A percentile compares a stretch with the other conserved stretches of the same genome.
Conservation (phyloP, 2,888 invertebrate species). For the Leptopterna dolabrata region DNA sequence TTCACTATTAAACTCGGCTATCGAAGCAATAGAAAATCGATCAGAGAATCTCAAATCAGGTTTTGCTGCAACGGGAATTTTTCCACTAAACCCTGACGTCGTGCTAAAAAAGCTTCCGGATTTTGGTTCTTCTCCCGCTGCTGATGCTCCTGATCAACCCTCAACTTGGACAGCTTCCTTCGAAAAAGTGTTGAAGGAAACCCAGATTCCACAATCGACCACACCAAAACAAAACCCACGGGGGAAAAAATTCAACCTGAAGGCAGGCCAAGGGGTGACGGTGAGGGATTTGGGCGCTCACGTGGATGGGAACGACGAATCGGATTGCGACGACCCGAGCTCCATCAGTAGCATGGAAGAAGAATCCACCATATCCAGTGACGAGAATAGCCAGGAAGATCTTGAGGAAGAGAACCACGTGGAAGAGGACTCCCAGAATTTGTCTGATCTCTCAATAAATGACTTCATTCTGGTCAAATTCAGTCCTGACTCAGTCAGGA, state of each 20-base stretch:
- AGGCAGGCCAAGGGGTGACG: neutral
- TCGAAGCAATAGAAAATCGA: too few species aligned
- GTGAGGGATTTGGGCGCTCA: neutral
- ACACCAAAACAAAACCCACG: neutral
- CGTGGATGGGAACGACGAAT: too few species aligned
- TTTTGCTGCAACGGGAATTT: neutral
- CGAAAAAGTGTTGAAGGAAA: neutral
- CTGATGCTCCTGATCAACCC: neutral
- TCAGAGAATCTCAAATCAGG: neutral
- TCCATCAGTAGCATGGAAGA: too few species aligned
- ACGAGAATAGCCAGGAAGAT: too few species aligned
- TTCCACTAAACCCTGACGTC: neutral
- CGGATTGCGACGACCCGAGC: too few species aligned
- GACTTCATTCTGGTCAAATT: too few species aligned
- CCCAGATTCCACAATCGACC: neutral
- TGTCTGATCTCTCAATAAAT: too few species aligned
- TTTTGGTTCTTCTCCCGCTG: neutral
- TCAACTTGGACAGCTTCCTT: neutral
- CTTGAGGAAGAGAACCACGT: too few species aligned
- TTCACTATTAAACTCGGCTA: neutral
- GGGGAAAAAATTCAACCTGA: neutral
- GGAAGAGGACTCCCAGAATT: too few species aligned
- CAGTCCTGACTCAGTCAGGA: too few species aligned
- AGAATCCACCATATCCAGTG: too few species aligned
- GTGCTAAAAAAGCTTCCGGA: neutral